Evolutionary conservation across 2,888 invertebrate species (phyloP), one percentile per base, ranked within the genome.

Genomic region (Pachydiplax longipennis): DNA sequence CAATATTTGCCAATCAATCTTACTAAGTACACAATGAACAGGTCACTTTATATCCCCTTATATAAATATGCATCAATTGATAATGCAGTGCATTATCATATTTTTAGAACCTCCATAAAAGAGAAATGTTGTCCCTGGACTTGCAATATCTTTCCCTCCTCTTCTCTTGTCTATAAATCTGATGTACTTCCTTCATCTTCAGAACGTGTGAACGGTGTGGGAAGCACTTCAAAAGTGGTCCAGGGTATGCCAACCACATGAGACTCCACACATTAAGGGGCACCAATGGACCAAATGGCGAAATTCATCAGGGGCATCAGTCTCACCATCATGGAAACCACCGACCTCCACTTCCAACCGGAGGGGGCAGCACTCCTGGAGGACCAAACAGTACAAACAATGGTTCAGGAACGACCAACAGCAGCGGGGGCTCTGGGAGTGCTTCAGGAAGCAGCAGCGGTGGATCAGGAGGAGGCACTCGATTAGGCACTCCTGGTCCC

Each of bases 181-280:
- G 37, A 10, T 35, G 37, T 0, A 35, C 37, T 8, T 65, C 6
- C 22, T 13, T 13, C 37, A 2, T n/a, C 61, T 87, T 58, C 40
- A 87, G 91, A 37, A 91, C 91, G 13, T 91, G 91, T 48, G 91
- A 82, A 31, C 15, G 91, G 65, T 91, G 91, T 44, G 91, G 91
- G 4, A 91, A 91, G 73, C 82, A 82, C 22, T 91, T 91, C 65
- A 81, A 82, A 25, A 82, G 82, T 31, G 82, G 82, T 12, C 91
- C 91, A 40, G 91, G 91, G 2, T 91, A 91, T 37, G 82, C 81
- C 73, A 91, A 91, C 31, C 91, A 91, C 83, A 91, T 91, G 91
- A 40, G 91, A 18, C 73, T 91, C 18, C 91, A 91, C 83, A 82
- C 91, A 73, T n/a, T 91, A 18, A 53, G 91, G 53, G 87, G 87